Conservation (phyloP, 1,140 invertebrate species). For the Hypothenemus hampei region DNA sequence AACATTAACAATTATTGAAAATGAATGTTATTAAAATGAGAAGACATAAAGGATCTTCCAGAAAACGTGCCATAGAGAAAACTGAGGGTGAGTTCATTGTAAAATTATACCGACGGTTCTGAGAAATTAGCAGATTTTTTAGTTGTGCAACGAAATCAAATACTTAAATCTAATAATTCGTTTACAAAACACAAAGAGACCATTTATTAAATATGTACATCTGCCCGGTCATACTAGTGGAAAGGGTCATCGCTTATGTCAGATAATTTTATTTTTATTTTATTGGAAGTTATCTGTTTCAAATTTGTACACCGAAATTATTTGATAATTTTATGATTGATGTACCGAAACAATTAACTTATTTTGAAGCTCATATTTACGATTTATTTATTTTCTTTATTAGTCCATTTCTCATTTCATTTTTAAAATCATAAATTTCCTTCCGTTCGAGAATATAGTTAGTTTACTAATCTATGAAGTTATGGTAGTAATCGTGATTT, state of each 20-base stretch:
- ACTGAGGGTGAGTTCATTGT: neutral
- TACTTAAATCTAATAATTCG: neutral
- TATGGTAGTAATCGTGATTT: too few relatives aligned
- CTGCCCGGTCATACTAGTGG: neutral
- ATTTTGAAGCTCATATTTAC: too few relatives aligned
- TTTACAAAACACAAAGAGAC: neutral
- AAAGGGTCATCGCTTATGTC: slow-evolving; percentile 6
- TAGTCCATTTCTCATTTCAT: too few relatives aligned
- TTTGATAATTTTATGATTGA: too few relatives aligned
- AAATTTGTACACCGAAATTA: slow-evolving; percentile 7
- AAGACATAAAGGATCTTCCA: neutral
- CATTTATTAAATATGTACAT: neutral
- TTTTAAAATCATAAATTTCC: too few relatives aligned
- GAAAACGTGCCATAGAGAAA: slow-evolving; percentile 2
- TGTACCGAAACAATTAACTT: too few relatives aligned
- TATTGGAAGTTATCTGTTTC: slow-evolving; percentile 1
- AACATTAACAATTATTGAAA: neutral
- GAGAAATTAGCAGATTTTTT: neutral
- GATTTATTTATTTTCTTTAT: too few relatives aligned
- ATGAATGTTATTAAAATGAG: neutral
- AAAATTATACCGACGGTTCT: neutral
- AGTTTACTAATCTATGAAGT: too few relatives aligned
- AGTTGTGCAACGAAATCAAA: neutral
- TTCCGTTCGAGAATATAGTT: too few relatives aligned
- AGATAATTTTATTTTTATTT: slow-evolving; percentile 10